Evolutionary conservation across 2,113 vertebrate genomes (phyloP).

Genomic region (Passer domesticus): DNA sequence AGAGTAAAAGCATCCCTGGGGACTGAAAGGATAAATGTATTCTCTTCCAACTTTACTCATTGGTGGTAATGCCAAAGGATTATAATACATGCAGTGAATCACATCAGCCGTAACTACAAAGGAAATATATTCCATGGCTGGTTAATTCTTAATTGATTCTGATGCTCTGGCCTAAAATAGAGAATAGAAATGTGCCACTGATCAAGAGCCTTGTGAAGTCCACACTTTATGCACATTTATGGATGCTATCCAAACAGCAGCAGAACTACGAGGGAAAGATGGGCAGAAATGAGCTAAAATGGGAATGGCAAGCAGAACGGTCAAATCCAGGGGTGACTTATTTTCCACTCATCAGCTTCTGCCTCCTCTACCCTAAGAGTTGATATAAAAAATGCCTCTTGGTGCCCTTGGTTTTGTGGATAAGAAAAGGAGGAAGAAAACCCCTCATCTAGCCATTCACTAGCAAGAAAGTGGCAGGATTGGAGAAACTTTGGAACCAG

Average conservation of each 20-base stretch:
- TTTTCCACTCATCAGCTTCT: background rate
- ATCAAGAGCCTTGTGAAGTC: background rate
- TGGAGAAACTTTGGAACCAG: background rate
- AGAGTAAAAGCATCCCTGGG: background rate
- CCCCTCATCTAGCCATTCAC: background rate
- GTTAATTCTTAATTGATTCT: conserved; percentile 14
- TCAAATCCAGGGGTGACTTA: background rate
- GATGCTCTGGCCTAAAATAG: background rate
- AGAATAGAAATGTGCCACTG: background rate
- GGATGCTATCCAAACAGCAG: background rate
- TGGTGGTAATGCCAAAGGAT: background rate
- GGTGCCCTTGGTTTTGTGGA: background rate
- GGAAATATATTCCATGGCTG: background rate
- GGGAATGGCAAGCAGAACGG: background rate
- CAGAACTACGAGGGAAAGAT: background rate
- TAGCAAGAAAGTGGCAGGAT: background rate
- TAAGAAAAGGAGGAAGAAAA: background rate
- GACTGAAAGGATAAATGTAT: background rate
- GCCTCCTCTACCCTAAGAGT: background rate
- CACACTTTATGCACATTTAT: background rate
- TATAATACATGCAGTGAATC: background rate
- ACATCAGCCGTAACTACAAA: background rate
- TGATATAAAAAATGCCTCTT: background rate
- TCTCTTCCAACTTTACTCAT: background rate
- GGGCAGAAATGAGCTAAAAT: background rate